Conservation (phyloP, 2,888 invertebrate genomes). For the Dryocosmus kuriphilus region DNA sequence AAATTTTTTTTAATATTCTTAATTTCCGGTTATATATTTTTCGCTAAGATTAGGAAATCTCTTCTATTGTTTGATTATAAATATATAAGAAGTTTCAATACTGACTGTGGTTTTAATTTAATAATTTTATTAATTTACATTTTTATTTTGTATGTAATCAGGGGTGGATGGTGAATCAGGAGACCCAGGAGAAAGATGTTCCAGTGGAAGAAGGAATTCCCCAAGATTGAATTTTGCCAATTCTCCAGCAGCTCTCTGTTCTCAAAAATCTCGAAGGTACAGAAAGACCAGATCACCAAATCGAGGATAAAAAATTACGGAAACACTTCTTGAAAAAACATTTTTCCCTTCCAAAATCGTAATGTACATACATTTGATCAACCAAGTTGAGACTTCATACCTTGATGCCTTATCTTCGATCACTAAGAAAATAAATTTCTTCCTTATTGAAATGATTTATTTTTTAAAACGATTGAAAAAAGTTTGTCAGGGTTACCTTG, state of each 20-base stretch:
- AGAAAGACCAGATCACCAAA: slow-evolving; percentile 55
- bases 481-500: background rate
- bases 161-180: slow-evolving; percentile 61
- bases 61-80: background rate
- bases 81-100: background rate
- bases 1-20: background rate
- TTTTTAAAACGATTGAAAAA: background rate
- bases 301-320: background rate
- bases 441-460: background rate
- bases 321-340: background rate
- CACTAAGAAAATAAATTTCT: background rate
- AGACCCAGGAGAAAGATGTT: slow-evolving; percentile 50
- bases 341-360: background rate
- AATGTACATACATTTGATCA: slow-evolving; percentile 21
- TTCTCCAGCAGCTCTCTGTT: slow-evolving; percentile 41
- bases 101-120: background rate
- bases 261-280: slow-evolving; percentile 56
- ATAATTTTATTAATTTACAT: background rate
- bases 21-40: background rate
- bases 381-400: slow-evolving; percentile 2
- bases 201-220: slow-evolving; percentile 13
- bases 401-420: slow-evolving; percentile 30
- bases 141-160: slow-evolving; percentile 45
- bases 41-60: background rate
- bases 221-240: slow-evolving; percentile 8